Evolutionary conservation across 2,797 vertebrate species (phyloP).

Genomic region (Muscicapa striata): DNA sequence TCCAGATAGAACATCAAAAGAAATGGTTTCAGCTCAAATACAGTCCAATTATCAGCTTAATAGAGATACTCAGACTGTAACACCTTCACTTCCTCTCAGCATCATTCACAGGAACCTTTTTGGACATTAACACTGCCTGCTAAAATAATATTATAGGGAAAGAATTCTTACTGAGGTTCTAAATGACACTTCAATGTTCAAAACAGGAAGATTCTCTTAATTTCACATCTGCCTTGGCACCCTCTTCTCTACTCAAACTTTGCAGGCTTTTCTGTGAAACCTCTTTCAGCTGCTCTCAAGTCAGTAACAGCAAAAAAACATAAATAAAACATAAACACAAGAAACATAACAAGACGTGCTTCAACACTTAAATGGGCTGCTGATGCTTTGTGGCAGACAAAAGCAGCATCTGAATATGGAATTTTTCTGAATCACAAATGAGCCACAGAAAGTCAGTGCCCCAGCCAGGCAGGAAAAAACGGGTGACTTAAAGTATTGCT

Average conservation of each 20-base stretch:
- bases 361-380: neutral
- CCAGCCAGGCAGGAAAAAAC: neutral
- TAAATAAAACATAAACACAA: neutral
- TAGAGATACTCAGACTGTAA: neutral
- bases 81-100: neutral
- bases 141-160: neutral
- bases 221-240: neutral
- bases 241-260: neutral
- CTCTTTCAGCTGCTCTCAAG: neutral
- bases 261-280: neutral
- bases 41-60: neutral
- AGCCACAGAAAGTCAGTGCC: neutral
- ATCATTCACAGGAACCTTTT: neutral
- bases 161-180: neutral
- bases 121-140: neutral
- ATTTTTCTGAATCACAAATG: neutral
- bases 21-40: neutral
- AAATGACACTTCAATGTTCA: neutral
- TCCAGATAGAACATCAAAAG: neutral
- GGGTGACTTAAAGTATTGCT: fast-evolving
- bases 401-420: neutral
- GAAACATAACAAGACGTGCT: neutral
- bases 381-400: neutral
- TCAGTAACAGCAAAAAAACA: neutral
- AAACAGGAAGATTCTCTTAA: neutral